Percentiles rank a stretch among this genome's conserved stretches.
Conservation (phyloP, 2,113 vertebrate species). For the Halcyon senegalensis region DNA sequence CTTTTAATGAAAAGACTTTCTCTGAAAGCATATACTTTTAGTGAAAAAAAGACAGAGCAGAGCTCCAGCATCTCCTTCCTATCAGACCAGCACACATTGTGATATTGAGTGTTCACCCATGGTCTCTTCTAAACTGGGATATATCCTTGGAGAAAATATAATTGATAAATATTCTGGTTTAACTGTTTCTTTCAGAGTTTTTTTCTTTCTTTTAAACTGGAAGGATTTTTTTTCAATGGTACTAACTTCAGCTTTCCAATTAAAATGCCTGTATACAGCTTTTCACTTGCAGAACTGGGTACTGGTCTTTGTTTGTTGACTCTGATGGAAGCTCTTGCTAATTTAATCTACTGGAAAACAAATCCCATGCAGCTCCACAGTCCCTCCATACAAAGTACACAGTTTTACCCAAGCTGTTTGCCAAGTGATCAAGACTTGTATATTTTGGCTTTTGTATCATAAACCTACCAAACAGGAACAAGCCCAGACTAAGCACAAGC, state of each 20-base stretch:
- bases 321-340: neutral
- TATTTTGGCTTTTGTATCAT: slow-evolving; percentile 39
- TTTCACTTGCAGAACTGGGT: neutral
- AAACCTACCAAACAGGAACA: slow-evolving; percentile 42
- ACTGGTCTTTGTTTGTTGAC: neutral
- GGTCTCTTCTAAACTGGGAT: neutral
- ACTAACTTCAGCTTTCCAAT: neutral
- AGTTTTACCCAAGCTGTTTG: neutral
- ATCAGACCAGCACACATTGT: neutral
- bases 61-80: neutral
- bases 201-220: neutral
- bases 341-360: slow-evolving; percentile 12
- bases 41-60: neutral
- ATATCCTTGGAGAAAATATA: fast-evolving
- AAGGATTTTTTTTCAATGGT: neutral
- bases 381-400: neutral
- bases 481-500: neutral
- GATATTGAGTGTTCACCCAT: fast-evolving
- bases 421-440: neutral
- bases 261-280: neutral
- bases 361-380: neutral
- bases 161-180: neutral
- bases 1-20: neutral
- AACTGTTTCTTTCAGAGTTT: neutral
- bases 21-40: neutral